phyloP scores from a whole-genome alignment of 2,797 vertebrate genomes.

The Miichthys miiuy region DNA sequence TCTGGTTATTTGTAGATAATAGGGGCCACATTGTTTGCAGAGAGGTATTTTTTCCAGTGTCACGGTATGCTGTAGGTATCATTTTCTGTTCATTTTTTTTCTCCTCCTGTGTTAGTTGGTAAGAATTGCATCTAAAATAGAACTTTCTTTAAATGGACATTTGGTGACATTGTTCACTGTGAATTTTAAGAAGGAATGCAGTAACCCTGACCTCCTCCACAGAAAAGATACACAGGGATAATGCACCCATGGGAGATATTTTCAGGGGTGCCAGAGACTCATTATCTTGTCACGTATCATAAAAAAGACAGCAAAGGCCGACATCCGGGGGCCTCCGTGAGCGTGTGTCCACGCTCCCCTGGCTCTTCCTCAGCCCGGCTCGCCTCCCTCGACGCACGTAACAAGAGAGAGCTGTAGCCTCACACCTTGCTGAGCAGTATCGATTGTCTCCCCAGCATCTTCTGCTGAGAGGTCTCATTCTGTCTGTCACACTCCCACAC shows the following conservation, averaged over 20 bases:
- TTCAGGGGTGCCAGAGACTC: constrained; percentile 73
- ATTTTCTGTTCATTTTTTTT: constrained; percentile 51
- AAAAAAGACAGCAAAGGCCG: constrained; percentile 69
- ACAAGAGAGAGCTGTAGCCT: constrained; percentile 62
- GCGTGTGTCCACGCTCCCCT: constrained; percentile 64
- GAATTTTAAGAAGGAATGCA: constrained; percentile 53
- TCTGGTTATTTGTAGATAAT: constrained; percentile 71
- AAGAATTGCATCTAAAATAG: constrained; percentile 51
- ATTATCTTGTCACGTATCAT: constrained; percentile 81
- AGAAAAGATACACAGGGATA: constrained; percentile 58
- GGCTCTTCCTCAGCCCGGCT: constrained; percentile 55
- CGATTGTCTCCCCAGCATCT: constrained; percentile 79
- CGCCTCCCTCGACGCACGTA: constrained; percentile 62
- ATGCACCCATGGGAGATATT: constrained; percentile 61
- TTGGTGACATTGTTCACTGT: constrained; percentile 42
- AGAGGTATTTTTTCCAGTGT: constrained; percentile 58
- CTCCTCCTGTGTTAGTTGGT: constrained; percentile 18
- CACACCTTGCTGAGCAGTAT: constrained; percentile 77
- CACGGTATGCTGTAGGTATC: constrained; percentile 59
- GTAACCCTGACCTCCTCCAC: constrained; percentile 41
- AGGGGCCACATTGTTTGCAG: constrained; percentile 60
- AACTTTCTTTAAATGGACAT: constrained; percentile 61
- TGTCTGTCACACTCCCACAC: constrained; percentile 80
- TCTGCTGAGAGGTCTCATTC: constrained; percentile 80
- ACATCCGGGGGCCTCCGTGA: constrained; percentile 39